Evolutionary conservation across 2,888 invertebrate species (phyloP).

Genomic region (Thymelicus sylvestris): DNA sequence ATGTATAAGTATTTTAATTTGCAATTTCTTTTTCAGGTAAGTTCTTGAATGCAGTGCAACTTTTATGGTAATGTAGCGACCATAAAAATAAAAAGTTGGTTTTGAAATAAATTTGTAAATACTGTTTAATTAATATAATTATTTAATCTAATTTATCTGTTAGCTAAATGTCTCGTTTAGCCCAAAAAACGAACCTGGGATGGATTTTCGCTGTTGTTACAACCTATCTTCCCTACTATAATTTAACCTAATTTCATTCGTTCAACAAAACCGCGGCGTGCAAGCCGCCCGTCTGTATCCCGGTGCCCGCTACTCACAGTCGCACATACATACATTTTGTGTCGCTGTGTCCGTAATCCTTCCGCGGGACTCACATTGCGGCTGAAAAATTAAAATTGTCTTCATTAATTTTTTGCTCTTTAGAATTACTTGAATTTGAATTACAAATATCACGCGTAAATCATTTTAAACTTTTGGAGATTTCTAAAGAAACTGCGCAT

Average conservation of each 20-base stretch:
- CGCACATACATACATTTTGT: slow-evolving; percentile 42
- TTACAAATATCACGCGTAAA: slow-evolving; percentile 25
- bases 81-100: too few relatives aligned
- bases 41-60: background rate
- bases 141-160: too few relatives aligned
- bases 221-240: background rate
- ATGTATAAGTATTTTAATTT: too few relatives aligned
- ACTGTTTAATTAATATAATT: too few relatives aligned
- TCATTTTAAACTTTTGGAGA: background rate
- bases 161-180: too few relatives aligned
- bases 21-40: slow-evolving; percentile 11
- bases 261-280: slow-evolving; percentile 25
- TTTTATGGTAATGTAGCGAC: too few relatives aligned
- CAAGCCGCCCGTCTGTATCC: slow-evolving; percentile 46
- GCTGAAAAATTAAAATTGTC: slow-evolving; percentile 26
- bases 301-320: slow-evolving; percentile 43
- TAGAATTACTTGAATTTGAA: slow-evolving; percentile 32
- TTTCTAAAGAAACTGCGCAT: background rate
- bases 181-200: too few relatives aligned
- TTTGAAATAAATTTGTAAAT: too few relatives aligned
- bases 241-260: background rate
- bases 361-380: slow-evolving; percentile 24
- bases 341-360: slow-evolving; percentile 31
- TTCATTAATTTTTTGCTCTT: slow-evolving; percentile 35
- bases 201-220: background rate